A percentile compares a stretch with the other conserved stretches of the same genome.
Conservation (phyloP, 1,140 invertebrate species). For the Lepidotrigona ventralis region DNA sequence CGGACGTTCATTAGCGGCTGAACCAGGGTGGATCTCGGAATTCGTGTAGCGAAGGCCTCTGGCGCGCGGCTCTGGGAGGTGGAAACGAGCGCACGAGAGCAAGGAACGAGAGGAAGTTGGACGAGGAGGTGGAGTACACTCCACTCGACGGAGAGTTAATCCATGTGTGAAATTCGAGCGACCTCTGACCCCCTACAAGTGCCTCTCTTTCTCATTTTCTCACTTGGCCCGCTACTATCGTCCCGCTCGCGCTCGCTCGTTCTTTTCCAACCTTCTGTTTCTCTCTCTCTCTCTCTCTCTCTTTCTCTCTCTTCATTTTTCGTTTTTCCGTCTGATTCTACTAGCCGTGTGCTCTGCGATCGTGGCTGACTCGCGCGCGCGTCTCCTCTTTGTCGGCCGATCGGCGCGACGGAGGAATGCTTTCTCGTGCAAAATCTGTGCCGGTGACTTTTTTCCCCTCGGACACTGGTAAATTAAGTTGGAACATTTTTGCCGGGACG, state of each 20-base stretch:
- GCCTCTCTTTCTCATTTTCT: constrained; percentile 55
- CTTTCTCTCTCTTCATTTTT: constrained; percentile 4
- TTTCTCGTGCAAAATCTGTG: constrained; percentile 32
- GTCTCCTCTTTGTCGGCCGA: constrained; percentile 27
- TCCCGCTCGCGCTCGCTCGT: no score
- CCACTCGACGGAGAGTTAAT: constrained; percentile 73
- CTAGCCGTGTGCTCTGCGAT: neutral
- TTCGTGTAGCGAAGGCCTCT: constrained; percentile 72
- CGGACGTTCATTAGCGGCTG: constrained; percentile 75
- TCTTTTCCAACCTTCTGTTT: neutral
- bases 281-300: neutral
- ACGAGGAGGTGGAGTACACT: constrained; percentile 65
- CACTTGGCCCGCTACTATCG: neutral
- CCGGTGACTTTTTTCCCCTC: constrained; percentile 13
- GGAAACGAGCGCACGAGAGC: constrained; percentile 57
- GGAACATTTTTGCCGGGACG: constrained; percentile 13
- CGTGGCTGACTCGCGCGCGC: neutral
- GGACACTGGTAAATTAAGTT: constrained; percentile 24
- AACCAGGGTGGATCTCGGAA: constrained; percentile 75
- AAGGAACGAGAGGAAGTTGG: constrained; percentile 60
- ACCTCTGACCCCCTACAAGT: constrained; percentile 68
- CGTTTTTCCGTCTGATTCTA: neutral
- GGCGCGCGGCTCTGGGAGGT: constrained; percentile 11
- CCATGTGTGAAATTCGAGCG: constrained; percentile 76
- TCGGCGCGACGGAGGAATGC: constrained; percentile 40